Conservation (phyloP, 2,797 vertebrate genomes). For the Halcyon chelicuti region DNA sequence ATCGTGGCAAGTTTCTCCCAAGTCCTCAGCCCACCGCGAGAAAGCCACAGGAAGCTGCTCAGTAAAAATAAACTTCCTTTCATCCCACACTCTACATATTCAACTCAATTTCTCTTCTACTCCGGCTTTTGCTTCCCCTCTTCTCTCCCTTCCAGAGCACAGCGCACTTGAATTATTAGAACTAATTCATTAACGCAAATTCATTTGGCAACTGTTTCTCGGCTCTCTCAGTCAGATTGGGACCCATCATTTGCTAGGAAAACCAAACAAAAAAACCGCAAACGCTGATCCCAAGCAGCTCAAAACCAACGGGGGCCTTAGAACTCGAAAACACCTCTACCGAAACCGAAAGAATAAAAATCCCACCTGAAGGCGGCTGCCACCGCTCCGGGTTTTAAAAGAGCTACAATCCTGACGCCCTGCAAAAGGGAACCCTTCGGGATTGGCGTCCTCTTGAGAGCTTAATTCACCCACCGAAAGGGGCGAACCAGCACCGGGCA, state of each 20-base stretch:
- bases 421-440: neutral
- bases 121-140: neutral
- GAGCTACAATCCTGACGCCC: neutral
- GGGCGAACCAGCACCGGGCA: neutral
- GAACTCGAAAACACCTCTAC: neutral
- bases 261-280: neutral
- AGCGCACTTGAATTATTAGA: neutral
- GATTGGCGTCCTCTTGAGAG: neutral
- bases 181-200: neutral
- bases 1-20: neutral
- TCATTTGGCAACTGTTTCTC: neutral
- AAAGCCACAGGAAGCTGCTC: constrained; percentile 9
- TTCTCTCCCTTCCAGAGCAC: neutral
- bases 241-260: neutral
- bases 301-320: neutral
- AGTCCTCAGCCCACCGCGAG: neutral
- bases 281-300: neutral
- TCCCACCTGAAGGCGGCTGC: neutral
- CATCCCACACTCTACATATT: neutral
- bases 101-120: neutral
- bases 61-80: neutral
- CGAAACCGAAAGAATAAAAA: neutral
- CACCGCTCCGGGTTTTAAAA: neutral
- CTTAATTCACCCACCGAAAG: neutral
- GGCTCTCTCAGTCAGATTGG: neutral